Conservation (phyloP, 2,888 invertebrate species). For the Beris morrisii region DNA sequence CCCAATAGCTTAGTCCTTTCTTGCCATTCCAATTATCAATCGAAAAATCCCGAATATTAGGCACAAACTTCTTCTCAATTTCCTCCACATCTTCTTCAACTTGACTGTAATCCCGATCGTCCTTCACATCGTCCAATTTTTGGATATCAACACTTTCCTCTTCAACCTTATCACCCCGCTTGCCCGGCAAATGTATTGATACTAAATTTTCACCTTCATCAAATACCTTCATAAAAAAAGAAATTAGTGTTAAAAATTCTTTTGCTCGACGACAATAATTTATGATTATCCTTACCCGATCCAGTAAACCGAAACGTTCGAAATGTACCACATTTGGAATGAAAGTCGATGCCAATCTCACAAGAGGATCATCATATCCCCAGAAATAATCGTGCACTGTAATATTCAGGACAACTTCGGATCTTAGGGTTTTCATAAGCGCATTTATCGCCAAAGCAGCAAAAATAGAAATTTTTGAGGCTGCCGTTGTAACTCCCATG, state of each 20-base stretch:
- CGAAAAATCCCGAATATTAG: constrained; percentile 55
- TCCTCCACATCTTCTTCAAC: background rate
- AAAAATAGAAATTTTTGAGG: constrained; percentile 48
- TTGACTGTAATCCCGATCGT: background rate
- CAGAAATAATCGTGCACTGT: constrained; percentile 73
- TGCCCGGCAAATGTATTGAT: constrained; percentile 58
- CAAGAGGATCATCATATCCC: constrained; percentile 79
- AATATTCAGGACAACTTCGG: constrained; percentile 66
- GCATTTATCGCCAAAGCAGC: constrained; percentile 65
- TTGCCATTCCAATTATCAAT: constrained; percentile 67
- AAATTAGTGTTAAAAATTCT: constrained; percentile 35
- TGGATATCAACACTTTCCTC: background rate
- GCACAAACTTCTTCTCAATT: constrained; percentile 42
- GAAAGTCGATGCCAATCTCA: constrained; percentile 68
- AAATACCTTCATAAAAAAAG: constrained; percentile 34
- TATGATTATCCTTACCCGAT: constrained; percentile 64
- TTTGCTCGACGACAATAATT: background rate
- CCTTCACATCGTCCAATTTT: background rate
- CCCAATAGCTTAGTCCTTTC: constrained; percentile 70
- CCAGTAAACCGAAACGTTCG: constrained; percentile 76
- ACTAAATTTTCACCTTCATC: constrained; percentile 65
- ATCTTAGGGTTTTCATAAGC: constrained; percentile 60
- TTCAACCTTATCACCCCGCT: constrained; percentile 47
- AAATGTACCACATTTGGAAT: constrained; percentile 77
- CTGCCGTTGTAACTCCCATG: constrained; percentile 57